Evolutionary conservation across 2,797 vertebrate genomes (phyloP).

Genomic region (Eidolon dupreanum): DNA sequence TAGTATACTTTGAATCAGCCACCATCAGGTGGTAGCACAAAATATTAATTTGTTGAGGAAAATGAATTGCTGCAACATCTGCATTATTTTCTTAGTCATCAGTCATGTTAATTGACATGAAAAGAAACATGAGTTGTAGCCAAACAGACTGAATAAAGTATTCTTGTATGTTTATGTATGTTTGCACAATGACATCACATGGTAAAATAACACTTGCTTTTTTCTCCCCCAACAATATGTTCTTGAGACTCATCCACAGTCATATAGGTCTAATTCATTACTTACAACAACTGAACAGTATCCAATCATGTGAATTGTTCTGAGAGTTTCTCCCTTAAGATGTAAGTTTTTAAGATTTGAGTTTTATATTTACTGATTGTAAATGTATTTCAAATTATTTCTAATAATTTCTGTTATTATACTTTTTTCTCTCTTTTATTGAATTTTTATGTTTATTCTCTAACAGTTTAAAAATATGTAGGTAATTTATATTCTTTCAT

Average conservation of each 20-base stretch:
- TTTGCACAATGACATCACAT: not conserved
- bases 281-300: not conserved
- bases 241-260: not conserved
- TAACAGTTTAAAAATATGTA: not conserved
- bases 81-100: not conserved
- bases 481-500: not conserved
- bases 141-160: not conserved
- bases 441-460: not conserved
- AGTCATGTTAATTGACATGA: not conserved
- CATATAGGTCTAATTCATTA: not conserved
- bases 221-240: not conserved
- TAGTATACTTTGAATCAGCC: not conserved
- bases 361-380: not conserved
- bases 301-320: not conserved
- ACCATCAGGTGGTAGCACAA: not conserved
- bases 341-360: not conserved
- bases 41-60: not conserved
- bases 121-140: not conserved
- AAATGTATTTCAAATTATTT: slow-evolving; percentile 18
- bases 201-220: not conserved
- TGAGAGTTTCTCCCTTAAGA: not conserved
- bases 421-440: not conserved
- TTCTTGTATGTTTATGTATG: not conserved
- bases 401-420: not conserved
- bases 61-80: not conserved